Conservation (phyloP, 2,113 vertebrate genomes). For the Pungitius pungitius region DNA sequence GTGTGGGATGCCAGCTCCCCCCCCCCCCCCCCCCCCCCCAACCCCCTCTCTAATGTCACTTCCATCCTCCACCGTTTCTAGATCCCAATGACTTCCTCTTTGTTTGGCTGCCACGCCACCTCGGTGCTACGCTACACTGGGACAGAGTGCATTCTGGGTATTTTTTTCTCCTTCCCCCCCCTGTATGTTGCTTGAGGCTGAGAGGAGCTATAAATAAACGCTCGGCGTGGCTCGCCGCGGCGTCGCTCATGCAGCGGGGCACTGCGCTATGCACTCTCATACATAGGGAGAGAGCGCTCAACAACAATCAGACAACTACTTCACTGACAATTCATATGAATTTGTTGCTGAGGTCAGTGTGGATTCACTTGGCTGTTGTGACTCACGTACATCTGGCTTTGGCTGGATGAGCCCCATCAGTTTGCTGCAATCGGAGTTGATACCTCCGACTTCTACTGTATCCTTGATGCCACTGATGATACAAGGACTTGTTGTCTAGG, state of each 20-base stretch:
- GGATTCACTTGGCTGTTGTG: constrained; percentile 12
- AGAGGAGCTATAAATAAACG: constrained; percentile 75
- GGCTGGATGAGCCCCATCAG: constrained; percentile 21
- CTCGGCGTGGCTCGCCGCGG: constrained; percentile 61
- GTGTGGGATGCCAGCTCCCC: constrained; percentile 22
- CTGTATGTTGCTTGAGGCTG: constrained; percentile 66
- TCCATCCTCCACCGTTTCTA: constrained; percentile 34
- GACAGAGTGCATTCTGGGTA: constrained; percentile 68
- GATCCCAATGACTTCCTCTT: constrained; percentile 48
- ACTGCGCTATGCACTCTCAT: background rate
- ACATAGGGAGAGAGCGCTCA: background rate
- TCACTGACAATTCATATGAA: background rate
- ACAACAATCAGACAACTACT: too few species aligned
- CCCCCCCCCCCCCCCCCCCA: background rate
- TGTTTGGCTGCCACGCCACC: constrained; percentile 51
- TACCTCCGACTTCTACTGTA: constrained; percentile 34
- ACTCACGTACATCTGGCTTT: constrained; percentile 30
- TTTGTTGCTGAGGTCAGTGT: background rate
- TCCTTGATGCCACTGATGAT: constrained; percentile 49
- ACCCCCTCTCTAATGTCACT: constrained; percentile 28
- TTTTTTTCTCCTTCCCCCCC: constrained; percentile 30
- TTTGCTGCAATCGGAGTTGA: constrained; percentile 30
- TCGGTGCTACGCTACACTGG: constrained; percentile 37
- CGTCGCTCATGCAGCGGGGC: constrained; percentile 54
- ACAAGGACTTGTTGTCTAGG: constrained; percentile 68